Percentiles rank a stretch among this genome's conserved stretches.
Evolutionary conservation across 53 echinoderm and acorn worm species (phyloP).

Genomic region (Holothuria leucospilota): DNA sequence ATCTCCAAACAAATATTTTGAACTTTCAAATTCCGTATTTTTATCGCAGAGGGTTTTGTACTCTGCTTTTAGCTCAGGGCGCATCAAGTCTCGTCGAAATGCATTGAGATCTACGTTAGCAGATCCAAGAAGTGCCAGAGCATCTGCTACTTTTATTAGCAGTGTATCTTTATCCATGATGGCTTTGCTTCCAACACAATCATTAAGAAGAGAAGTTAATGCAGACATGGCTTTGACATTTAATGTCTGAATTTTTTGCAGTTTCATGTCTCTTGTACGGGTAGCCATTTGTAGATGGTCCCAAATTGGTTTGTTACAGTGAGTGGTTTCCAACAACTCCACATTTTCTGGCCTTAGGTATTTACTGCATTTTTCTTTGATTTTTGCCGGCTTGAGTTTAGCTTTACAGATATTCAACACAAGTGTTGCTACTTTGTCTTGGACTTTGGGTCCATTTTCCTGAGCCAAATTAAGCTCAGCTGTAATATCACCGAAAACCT

Average conservation of each 20-base stretch:
- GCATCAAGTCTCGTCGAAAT: neutral
- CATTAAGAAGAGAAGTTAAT: neutral
- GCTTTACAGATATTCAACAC: no score
- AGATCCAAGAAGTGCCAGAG: neutral
- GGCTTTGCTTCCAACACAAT: neutral
- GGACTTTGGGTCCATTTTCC: no score
- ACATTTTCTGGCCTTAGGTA: no score
- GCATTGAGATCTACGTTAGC: no score
- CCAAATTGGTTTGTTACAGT: no score
- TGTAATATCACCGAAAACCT: no score
- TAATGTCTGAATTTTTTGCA: neutral
- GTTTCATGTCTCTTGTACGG: neutral
- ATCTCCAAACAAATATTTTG: constrained; percentile 6
- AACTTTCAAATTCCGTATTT: neutral
- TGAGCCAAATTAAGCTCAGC: no score
- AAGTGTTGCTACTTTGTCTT: no score
- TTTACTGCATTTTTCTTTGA: no score
- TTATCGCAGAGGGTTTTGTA: constrained; percentile 6
- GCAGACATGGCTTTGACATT: no score
- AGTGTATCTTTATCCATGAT: neutral
- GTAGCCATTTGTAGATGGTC: neutral
- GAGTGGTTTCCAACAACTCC: no score
- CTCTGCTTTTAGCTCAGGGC: neutral
- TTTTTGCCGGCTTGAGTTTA: no score
- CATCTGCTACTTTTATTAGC: constrained; percentile 18